Conservation (phyloP, 2,797 vertebrate genomes). For the Pempheris klunzingeri region DNA sequence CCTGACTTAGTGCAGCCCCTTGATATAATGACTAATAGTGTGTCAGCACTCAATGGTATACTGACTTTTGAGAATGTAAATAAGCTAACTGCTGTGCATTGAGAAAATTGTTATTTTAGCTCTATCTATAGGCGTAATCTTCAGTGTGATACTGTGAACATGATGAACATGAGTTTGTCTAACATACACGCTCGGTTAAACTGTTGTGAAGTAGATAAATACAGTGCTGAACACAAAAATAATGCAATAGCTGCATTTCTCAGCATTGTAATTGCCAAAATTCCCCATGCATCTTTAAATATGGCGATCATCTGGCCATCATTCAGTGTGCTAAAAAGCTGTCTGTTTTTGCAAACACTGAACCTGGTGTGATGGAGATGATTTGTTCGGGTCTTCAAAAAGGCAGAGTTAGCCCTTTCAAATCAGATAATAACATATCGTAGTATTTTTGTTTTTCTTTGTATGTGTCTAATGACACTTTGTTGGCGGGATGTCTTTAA, state of each 20-base stretch:
- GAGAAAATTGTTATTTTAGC: conserved; percentile 10
- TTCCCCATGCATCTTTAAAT: neutral
- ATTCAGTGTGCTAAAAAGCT: conserved; percentile 10
- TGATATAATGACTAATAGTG: conserved; percentile 40
- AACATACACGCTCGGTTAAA: conserved; percentile 2
- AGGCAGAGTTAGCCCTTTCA: conserved; percentile 37
- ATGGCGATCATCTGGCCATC: neutral
- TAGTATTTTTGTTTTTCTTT: conserved; percentile 40
- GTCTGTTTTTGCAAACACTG: conserved; percentile 15
- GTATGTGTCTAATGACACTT: conserved; percentile 72
- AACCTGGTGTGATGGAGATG: conserved; percentile 3
- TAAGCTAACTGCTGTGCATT: conserved; percentile 8
- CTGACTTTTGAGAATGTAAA: conserved; percentile 40
- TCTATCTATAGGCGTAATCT: neutral
- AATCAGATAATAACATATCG: conserved; percentile 39
- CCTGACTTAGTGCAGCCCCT: conserved; percentile 26
- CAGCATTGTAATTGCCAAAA: neutral
- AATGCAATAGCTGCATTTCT: conserved; percentile 1
- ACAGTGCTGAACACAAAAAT: neutral
- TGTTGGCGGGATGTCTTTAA: conserved; percentile 77
- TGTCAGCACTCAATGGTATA: conserved; percentile 20
- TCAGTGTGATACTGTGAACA: neutral
- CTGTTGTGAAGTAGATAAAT: conserved; percentile 10
- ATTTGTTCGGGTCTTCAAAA: conserved; percentile 46
- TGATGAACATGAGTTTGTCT: conserved; percentile 8